Evolutionary conservation across 2,888 invertebrate genomes (phyloP), one percentile per base, ranked within the genome.

Genomic region (Phyto melanocephala): DNA sequence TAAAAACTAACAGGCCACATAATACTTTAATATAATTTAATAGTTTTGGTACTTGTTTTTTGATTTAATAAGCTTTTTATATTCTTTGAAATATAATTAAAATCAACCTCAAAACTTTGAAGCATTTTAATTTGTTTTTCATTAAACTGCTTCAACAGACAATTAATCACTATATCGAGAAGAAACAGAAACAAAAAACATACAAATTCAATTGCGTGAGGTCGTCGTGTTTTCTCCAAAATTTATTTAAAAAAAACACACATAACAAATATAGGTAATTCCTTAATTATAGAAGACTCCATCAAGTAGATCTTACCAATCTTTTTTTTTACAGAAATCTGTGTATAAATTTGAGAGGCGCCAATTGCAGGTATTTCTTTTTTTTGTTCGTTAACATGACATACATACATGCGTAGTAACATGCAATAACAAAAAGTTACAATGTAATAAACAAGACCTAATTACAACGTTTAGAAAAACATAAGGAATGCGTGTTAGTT

Each of bases 381-480:
- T 52, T 78, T 52, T 58, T 24, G 35, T 52, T 60, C 20, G 13
- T 5, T 28, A 42, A 67, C 78, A 65, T 60, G 52, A 63, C 78
- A 72, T 58, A 37, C 20, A 65, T 65, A 35, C 42, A 24, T 22
- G 35, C 42, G 28, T 28, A 5, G 28, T 28, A 75, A 40, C 50
- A 37, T 20, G 28, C 28, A 28, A 28, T 28, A 75, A 40, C 50
- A 37, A 10, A 17, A 28, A 50, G 28, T 37, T 37, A 35, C 15
- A 15, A n/a, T 75, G 54, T 40, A 70, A 78, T 47, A 54, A 80
- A 70, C 28, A 74, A 77, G 42, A 60, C 17, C 52, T 81, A 84
- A 84, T 84, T 84, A 84, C 83, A 79, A 68, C 77, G 77, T 84
- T 85, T 84, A 83, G 78, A 78, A 83, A 78, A 80, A 80, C 80